Percentiles rank a stretch among this genome's conserved stretches.
Conservation (phyloP, 2,888 invertebrate genomes). For the Iselma pallidipennis region DNA sequence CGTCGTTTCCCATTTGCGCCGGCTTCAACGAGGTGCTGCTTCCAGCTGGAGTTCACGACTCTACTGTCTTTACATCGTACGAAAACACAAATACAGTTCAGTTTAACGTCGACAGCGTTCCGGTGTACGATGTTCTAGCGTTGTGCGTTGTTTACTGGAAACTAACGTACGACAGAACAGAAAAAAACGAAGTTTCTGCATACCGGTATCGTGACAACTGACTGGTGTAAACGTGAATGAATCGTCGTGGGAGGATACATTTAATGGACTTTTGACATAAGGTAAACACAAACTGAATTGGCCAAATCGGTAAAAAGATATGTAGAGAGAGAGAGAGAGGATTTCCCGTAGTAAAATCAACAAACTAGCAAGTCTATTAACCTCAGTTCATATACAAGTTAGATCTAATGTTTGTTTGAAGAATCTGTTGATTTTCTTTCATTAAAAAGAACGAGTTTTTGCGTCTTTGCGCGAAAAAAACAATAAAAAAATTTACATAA, state of each 20-base stretch:
- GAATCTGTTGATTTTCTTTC: neutral
- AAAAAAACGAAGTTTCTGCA: neutral
- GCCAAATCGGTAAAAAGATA: neutral
- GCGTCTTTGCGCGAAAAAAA: too few relatives aligned
- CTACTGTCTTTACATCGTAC: neutral
- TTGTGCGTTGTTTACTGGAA: neutral
- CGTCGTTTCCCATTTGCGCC: slow-evolving; percentile 25
- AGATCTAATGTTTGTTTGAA: neutral
- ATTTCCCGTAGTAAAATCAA: slow-evolving; percentile 1
- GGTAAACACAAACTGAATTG: neutral
- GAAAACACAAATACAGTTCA: slow-evolving; percentile 17
- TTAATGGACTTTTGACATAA: slow-evolving; percentile 2
- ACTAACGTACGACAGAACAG: neutral
- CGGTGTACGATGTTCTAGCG: slow-evolving; percentile 18
- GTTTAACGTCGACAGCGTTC: slow-evolving; percentile 33
- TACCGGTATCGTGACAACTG: neutral
- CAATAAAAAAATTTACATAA: neutral
- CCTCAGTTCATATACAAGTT: neutral
- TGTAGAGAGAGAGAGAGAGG: too few relatives aligned
- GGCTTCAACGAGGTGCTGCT: slow-evolving; percentile 25
- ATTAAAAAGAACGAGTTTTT: neutral
- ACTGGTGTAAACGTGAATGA: neutral
- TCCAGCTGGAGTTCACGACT: slow-evolving; percentile 26
- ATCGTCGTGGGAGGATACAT: neutral
- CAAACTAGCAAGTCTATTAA: slow-evolving; percentile 3